A percentile compares a stretch with the other conserved stretches of the same genome.
Conservation (phyloP, 2,888 invertebrate genomes). For the Ischnura elegans region DNA sequence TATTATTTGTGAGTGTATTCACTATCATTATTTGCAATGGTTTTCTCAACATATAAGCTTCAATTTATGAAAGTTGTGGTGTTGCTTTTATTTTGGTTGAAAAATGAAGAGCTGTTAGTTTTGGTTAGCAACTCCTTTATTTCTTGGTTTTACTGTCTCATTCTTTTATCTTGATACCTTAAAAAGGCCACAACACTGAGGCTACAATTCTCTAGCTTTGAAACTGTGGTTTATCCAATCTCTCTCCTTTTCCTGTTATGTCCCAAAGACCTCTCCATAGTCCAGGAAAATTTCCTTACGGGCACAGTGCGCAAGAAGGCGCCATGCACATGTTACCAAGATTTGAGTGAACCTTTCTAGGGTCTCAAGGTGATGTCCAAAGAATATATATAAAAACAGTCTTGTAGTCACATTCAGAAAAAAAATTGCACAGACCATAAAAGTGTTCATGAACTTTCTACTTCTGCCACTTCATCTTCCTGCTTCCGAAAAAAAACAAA, state of each 20-base stretch:
- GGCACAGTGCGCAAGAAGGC: not conserved
- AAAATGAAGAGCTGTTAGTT: not conserved
- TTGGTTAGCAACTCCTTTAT: not conserved
- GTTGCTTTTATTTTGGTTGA: not conserved
- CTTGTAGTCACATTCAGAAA: not conserved
- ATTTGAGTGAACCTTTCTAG: not conserved
- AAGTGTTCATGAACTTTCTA: slow-evolving; percentile 29
- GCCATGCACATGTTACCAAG: not conserved
- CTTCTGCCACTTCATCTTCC: slow-evolving; percentile 58
- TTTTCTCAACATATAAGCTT: not conserved
- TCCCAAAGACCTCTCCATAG: not conserved
- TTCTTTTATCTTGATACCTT: not conserved
- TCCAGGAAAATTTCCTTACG: slow-evolving; percentile 2
- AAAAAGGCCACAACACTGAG: not conserved
- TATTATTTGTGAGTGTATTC: not conserved
- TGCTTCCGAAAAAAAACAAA: slow-evolving; percentile 47
- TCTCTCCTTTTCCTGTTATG: not conserved
- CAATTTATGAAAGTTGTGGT: not conserved
- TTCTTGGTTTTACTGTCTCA: not conserved
- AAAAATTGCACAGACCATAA: slow-evolving; percentile 16
- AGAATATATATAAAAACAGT: too few species aligned
- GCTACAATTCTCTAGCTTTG: not conserved
- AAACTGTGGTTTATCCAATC: not conserved
- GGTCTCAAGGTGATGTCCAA: not conserved
- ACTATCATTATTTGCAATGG: not conserved